A percentile compares a stretch with the other conserved stretches of the same genome.
These are phyloP conservation scores for Agriopis aurantiaria DNA, from an alignment of 2,888 invertebrate species.

Conservation along the genomic window DNA sequence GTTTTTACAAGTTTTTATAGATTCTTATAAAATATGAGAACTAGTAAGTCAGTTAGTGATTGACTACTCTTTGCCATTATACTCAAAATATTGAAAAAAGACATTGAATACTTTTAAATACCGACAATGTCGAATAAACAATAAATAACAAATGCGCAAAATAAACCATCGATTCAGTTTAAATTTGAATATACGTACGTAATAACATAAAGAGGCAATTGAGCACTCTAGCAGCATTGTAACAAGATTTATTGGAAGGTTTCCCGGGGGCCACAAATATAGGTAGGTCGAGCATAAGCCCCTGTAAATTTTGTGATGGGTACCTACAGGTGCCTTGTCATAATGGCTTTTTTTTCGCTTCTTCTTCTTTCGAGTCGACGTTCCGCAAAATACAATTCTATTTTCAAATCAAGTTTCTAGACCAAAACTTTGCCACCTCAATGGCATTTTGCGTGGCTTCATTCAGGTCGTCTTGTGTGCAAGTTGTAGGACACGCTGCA, in stretches of 20 bases:
- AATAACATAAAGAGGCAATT: constrained; percentile 41
- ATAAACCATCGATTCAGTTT: constrained; percentile 33
- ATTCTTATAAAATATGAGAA: neutral
- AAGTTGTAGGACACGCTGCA: no score
- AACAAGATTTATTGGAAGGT: constrained; percentile 48
- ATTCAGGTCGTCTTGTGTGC: no score
- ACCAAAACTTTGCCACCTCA: no score
- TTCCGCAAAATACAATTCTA: no score
- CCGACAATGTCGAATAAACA: constrained; percentile 27
- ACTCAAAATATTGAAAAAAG: constrained; percentile 21
- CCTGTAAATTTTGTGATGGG: constrained; percentile 41
- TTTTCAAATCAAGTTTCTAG: no score
- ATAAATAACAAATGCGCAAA: constrained; percentile 33
- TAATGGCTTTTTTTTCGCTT: constrained; percentile 38
- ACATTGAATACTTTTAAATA: constrained; percentile 20
- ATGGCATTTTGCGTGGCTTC: no score
- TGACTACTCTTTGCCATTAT: constrained; percentile 19
- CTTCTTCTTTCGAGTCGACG: no score
- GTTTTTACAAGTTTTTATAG: neutral
- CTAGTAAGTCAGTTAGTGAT: neutral
- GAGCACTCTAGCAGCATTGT: constrained; percentile 43
- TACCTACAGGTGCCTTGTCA: constrained; percentile 42
- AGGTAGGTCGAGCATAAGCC: constrained; percentile 42
- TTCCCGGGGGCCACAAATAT: constrained; percentile 42
- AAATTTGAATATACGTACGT: constrained; percentile 35